Conservation (phyloP, 1,140 invertebrate genomes). For the Andricus grossulariae region DNA sequence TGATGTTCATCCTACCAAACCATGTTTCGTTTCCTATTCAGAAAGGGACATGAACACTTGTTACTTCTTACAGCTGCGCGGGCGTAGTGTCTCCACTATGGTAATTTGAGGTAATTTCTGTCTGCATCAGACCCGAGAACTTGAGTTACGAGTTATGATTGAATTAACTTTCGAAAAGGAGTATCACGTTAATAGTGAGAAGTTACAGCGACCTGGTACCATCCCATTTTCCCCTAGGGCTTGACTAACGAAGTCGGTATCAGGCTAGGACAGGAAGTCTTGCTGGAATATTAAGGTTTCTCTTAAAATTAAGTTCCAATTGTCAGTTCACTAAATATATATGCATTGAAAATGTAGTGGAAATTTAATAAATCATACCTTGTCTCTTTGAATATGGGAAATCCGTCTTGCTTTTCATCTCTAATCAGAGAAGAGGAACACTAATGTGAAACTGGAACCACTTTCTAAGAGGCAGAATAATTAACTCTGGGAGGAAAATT, state of each 20-base stretch:
- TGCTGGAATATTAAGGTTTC: not conserved
- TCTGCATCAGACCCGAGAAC: slow-evolving; percentile 43
- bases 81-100: not conserved
- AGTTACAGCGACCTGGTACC: slow-evolving; percentile 49
- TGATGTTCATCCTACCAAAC: not conserved
- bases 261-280: not conserved
- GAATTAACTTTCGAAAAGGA: slow-evolving; percentile 51
- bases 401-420: too few species aligned
- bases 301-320: slow-evolving; percentile 25
- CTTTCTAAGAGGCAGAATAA: too few species aligned
- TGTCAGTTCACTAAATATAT: not conserved
- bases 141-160: slow-evolving; percentile 56
- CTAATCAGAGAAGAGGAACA: too few species aligned
- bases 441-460: too few species aligned
- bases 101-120: slow-evolving; percentile 42
- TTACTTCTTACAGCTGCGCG: not conserved
- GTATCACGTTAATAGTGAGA: slow-evolving; percentile 61
- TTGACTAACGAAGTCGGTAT: slow-evolving; percentile 9
- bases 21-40: slow-evolving; percentile 18
- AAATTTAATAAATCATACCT: not conserved
- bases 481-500: too few species aligned
- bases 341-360: not conserved
- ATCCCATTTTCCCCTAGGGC: slow-evolving; percentile 10
- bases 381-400: too few species aligned
- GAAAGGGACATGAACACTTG: slow-evolving; percentile 14